Evolutionary conservation across 92 coral and sea anemone species (phyloP).

Genomic region (Meandrina meandrites): DNA sequence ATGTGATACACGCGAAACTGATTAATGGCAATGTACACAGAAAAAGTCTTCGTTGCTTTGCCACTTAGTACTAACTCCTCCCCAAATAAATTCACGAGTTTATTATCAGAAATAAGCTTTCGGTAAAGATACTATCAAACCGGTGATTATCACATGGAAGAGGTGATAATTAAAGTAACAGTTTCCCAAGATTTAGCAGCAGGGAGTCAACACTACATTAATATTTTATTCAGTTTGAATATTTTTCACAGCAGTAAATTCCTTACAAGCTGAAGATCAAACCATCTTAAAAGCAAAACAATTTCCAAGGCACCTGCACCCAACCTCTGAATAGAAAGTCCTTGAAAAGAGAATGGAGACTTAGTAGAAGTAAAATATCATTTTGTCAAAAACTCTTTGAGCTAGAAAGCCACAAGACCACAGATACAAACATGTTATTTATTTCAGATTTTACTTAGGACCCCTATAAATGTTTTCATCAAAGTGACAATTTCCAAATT

Average conservation of each 20-base stretch:
- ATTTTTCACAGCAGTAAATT: slow-evolving; percentile 20
- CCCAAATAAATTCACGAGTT: not conserved
- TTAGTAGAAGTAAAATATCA: slow-evolving; percentile 31
- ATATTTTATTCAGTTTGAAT: slow-evolving; percentile 37
- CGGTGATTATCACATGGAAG: not conserved
- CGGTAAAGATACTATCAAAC: not conserved
- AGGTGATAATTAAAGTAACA: slow-evolving; percentile 61
- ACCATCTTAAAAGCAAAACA: slow-evolving; percentile 27
- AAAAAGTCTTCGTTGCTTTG: not conserved
- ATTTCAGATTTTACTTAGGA: not conserved
- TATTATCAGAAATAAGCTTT: slow-evolving; percentile 18
- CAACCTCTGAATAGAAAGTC: not conserved
- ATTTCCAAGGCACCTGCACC: slow-evolving; percentile 20
- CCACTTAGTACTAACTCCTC: not conserved
- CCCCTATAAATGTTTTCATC: not conserved
- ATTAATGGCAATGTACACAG: not conserved
- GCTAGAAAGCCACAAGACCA: slow-evolving; percentile 47
- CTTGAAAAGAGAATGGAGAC: slow-evolving; percentile 14
- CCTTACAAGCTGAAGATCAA: slow-evolving; percentile 33
- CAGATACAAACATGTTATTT: not conserved
- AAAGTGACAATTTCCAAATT: not conserved
- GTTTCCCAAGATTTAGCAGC: slow-evolving; percentile 31
- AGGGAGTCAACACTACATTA: slow-evolving; percentile 39
- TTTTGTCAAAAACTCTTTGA: slow-evolving; percentile 36
- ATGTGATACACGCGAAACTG: not conserved